Base-by-base conservation (phyloP, 2,113 vertebrate species). In the Buteo buteo region DNA sequence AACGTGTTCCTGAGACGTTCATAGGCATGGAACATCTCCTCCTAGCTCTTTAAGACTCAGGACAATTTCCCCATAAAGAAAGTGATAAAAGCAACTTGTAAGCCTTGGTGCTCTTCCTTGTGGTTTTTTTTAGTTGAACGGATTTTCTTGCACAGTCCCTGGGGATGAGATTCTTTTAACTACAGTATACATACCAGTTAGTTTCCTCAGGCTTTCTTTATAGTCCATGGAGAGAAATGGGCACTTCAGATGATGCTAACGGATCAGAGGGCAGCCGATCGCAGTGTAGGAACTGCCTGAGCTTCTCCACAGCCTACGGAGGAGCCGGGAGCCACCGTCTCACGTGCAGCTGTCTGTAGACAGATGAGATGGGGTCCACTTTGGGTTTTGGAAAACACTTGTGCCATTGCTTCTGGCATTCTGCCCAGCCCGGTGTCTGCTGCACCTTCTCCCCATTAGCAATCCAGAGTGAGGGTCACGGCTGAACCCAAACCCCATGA, bases 321-420 rank as follows among this genome's bases (percentile, higher is more conserved):
- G 34, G 13, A 78, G 50, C 52, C 0, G 0, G 28, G 4, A 82
- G 71, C 49, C 36, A 49, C 16, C 0, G 0, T 19, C 55, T 44
- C 90, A 62, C 1, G 0, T n/a, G 13, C 28, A 87, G 32, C 19
- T 11, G 6, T 24, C 38, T 72, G 66, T 14, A 65, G 44, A 28
- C 38, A 45, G 5, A 34, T 16, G 29, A 52, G 29, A 72, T 0
- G 2, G 22, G 38, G 7, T 45, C 54, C 59, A 38, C 28, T 67
- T 67, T 21, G 54, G 19, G 13, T 79, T 79, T 61, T 55, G 45
- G 38, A 67, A 18, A 72, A 42, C 6, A 8, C 34, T 40, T 36
- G 16, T 36, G 12, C n/a, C 38, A 13, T 36, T 38, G 42, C 6
- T 72, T 65, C 66, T 44, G 42, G 47, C 15, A 44, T 14, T 42